A percentile compares a stretch with the other conserved stretches of the same genome.
Evolutionary conservation across 2,797 vertebrate species (phyloP).

Genomic region (Enteromius fasciolatus): DNA sequence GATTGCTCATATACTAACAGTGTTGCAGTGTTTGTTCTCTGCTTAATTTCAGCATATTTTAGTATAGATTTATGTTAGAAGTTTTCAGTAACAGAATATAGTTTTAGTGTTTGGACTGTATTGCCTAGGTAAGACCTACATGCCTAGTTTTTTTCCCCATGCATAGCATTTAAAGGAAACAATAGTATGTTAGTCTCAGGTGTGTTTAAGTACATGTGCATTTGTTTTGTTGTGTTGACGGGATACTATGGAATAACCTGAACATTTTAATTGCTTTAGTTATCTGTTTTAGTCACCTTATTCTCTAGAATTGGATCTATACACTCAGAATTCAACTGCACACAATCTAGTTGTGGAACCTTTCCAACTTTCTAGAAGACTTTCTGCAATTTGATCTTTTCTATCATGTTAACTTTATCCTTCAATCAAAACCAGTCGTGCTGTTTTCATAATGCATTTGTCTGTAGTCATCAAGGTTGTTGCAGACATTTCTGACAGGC

Average conservation of each 20-base stretch:
- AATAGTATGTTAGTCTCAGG: not conserved
- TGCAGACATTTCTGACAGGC: not conserved
- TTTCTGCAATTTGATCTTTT: not conserved
- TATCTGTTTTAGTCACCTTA: not conserved
- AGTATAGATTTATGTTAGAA: not conserved
- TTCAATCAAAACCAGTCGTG: not conserved
- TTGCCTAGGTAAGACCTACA: not conserved
- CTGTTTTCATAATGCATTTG: conserved; percentile 20
- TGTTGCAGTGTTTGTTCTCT: not conserved
- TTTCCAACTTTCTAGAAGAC: not conserved
- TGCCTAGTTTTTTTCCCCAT: not conserved
- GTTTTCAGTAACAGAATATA: not conserved
- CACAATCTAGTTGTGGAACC: not conserved
- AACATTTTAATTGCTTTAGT: not conserved
- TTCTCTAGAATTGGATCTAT: not conserved
- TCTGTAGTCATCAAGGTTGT: not conserved
- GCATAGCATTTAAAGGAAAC: conserved; percentile 1
- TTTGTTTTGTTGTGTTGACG: not conserved
- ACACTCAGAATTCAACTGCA: not conserved
- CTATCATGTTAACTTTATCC: not conserved
- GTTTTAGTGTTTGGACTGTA: not conserved
- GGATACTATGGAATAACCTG: not conserved
- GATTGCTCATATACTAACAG: conserved; percentile 8
- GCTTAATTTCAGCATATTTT: not conserved
- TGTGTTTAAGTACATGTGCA: not conserved